A percentile compares a stretch with the other conserved stretches of the same genome.
Evolutionary conservation across 1,140 invertebrate genomes (phyloP).

Genomic region (Eurosta solidaginis): DNA sequence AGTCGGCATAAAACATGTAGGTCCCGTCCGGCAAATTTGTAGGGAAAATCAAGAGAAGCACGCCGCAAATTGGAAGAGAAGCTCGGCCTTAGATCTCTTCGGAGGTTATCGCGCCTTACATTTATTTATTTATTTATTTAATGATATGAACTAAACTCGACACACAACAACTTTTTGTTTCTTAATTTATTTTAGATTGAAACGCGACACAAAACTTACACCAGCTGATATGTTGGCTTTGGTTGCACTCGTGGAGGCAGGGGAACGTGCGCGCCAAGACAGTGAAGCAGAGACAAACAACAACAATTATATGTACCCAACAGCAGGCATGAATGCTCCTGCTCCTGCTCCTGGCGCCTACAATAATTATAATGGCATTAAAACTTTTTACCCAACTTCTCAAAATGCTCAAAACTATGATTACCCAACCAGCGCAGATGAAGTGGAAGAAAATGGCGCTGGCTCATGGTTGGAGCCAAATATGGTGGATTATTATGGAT

Average conservation of each 20-base stretch:
- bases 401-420: conserved; percentile 12
- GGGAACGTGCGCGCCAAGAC: conserved; percentile 54
- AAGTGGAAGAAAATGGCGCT: conserved; percentile 1
- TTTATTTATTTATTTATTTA: no score
- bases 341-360: background rate
- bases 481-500: conserved; percentile 53
- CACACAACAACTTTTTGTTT: no score
- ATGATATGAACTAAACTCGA: no score
- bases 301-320: conserved; percentile 7
- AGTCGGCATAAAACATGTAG: no score
- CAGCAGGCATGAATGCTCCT: conserved; percentile 8
- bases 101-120: no score
- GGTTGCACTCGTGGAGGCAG: conserved; percentile 55
- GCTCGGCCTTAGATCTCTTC: no score
- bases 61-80: no score
- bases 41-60: no score
- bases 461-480: conserved; percentile 47
- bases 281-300: conserved; percentile 42
- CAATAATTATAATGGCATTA: conserved; percentile 13
- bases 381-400: conserved; percentile 10
- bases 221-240: conserved; percentile 57
- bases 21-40: no score
- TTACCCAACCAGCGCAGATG: conserved; percentile 4
- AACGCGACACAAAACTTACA: conserved; percentile 54
- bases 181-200: conserved; percentile 26